A percentile compares a stretch with the other conserved stretches of the same genome.
Conservation (phyloP, 2,113 vertebrate genomes). For the Mastomys coucha region DNA sequence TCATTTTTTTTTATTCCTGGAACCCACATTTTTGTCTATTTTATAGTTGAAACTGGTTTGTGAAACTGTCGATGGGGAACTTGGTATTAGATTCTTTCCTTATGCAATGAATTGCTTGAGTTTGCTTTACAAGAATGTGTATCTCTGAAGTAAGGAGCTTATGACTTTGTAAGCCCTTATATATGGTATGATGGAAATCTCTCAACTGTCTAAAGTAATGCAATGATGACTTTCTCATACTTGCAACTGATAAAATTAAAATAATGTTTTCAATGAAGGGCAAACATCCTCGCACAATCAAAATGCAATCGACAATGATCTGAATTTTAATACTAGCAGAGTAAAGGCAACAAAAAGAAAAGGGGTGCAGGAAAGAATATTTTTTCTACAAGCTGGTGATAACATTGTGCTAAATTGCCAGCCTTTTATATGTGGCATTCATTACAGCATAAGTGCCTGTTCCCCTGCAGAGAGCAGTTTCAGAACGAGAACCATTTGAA, state of each 20-base stretch:
- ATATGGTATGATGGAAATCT: background rate
- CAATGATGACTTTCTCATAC: background rate
- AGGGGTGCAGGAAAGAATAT: background rate
- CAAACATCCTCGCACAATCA: constrained; percentile 5
- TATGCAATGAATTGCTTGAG: background rate
- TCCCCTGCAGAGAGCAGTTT: background rate
- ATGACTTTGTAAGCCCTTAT: constrained; percentile 28
- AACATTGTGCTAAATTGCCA: constrained; percentile 34
- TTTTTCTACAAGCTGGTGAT: constrained; percentile 18
- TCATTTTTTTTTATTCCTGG: constrained; percentile 36
- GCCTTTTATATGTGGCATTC: background rate
- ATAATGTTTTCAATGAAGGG: constrained; percentile 5
- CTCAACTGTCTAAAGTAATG: background rate
- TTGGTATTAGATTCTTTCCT: background rate
- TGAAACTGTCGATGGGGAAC: constrained; percentile 6
- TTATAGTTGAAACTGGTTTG: constrained; percentile 1
- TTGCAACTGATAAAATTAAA: constrained; percentile 43
- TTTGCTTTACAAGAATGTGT: background rate
- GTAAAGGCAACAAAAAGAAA: background rate
- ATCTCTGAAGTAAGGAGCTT: constrained; percentile 7
- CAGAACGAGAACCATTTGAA: constrained; percentile 17
- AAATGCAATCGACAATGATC: background rate
- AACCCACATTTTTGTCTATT: background rate
- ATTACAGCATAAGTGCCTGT: background rate
- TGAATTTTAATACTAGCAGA: constrained; percentile 31